Percentiles rank a stretch among this genome's conserved stretches.
phyloP scores from a whole-genome alignment of 1,140 invertebrate genomes.

The Drosophila serrata region DNA sequence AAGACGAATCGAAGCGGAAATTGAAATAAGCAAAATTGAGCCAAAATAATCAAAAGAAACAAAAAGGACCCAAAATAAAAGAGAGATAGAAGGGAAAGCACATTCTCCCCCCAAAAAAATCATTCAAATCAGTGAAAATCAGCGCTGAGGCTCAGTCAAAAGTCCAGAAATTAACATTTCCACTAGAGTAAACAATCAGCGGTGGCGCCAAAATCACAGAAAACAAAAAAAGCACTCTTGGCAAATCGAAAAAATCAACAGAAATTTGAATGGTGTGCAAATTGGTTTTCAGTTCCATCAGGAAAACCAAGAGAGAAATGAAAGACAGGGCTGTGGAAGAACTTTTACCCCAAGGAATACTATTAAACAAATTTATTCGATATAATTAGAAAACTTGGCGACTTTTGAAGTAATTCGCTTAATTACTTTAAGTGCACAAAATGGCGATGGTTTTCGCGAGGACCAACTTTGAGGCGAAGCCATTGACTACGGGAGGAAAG shows the following conservation, averaged over 20 bases:
- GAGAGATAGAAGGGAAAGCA: background rate
- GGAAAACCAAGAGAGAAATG: background rate
- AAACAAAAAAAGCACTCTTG: constrained; percentile 37
- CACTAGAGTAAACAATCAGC: constrained; percentile 76
- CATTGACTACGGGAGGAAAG: constrained; percentile 24
- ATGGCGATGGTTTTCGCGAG: constrained; percentile 25
- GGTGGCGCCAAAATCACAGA: constrained; percentile 61
- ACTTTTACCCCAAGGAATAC: constrained; percentile 59
- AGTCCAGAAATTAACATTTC: constrained; percentile 82
- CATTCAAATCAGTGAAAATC: constrained; percentile 69
- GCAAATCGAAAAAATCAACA: constrained; percentile 31
- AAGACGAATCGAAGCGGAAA: constrained; percentile 61
- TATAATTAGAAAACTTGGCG: constrained; percentile 85
- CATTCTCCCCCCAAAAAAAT: constrained; percentile 53
- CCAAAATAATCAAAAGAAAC: constrained; percentile 74
- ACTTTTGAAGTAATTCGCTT: constrained; percentile 83
- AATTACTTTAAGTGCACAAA: constrained; percentile 82
- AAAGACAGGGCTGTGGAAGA: constrained; percentile 33
- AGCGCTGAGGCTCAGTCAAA: constrained; percentile 63
- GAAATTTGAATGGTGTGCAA: constrained; percentile 66
- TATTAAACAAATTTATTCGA: constrained; percentile 84
- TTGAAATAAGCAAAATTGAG: constrained; percentile 78
- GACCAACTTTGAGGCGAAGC: constrained; percentile 51
- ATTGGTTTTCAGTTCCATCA: constrained; percentile 56
- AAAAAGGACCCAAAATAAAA: constrained; percentile 42